These are phyloP conservation scores for Cheilosia impressa DNA, from an alignment of 2,888 invertebrate species.

Conservation along the genomic window DNA sequence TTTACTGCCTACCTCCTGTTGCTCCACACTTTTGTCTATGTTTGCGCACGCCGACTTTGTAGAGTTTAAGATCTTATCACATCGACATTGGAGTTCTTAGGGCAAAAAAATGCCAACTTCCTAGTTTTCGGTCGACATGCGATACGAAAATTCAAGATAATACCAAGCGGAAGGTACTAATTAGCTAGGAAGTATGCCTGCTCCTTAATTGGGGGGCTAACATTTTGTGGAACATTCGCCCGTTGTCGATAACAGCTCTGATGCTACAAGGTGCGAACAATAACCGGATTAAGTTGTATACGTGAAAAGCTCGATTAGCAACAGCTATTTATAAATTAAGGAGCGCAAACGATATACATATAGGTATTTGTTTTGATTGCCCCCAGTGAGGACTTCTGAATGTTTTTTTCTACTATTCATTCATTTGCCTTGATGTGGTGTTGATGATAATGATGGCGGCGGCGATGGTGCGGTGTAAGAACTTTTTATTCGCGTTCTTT, in stretches of 20 bases:
- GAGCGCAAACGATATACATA: constrained; percentile 7
- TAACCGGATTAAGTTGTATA: constrained; percentile 45
- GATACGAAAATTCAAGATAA: constrained; percentile 65
- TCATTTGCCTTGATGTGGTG: constrained; percentile 27
- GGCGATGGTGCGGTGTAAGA: constrained; percentile 2
- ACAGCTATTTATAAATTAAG: constrained; percentile 27
- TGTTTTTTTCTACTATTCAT: neutral
- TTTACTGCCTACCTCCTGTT: constrained; percentile 1
- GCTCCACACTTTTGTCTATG: constrained; percentile 4
- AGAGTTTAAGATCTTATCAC: constrained; percentile 57
- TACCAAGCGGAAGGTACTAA: constrained; percentile 59
- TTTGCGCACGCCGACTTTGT: constrained; percentile 32
- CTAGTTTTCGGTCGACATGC: constrained; percentile 57
- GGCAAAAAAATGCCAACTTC: constrained; percentile 62
- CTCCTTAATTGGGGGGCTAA: neutral
- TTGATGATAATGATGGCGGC: constrained; percentile 25
- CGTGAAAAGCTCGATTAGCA: neutral
- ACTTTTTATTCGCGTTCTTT: neutral
- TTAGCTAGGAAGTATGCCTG: constrained; percentile 45
- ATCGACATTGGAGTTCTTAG: constrained; percentile 47
- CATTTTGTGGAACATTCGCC: neutral
- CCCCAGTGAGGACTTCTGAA: constrained; percentile 1
- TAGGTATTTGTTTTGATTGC: constrained; percentile 27
- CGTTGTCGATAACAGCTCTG: neutral
- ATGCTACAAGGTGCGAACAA: constrained; percentile 49